Conservation (phyloP, 2,888 invertebrate genomes). For the Lepidochitona cinerea region DNA sequence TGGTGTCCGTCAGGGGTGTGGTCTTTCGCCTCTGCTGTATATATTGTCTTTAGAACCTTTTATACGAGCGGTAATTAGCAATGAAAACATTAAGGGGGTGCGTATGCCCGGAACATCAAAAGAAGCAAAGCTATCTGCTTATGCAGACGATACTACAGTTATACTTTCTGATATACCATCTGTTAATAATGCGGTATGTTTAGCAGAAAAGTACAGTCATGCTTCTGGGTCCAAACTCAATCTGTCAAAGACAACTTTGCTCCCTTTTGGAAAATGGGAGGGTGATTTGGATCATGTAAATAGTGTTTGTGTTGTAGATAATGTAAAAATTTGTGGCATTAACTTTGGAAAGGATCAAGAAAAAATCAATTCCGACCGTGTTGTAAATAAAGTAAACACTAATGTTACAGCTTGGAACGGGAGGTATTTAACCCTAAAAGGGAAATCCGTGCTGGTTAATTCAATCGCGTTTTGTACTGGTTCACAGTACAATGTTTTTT, state of each 20-base stretch:
- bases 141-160: constrained; percentile 19
- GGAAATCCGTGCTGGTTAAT: not conserved
- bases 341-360: not conserved
- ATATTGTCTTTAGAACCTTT: not conserved
- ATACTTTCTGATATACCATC: constrained; percentile 7
- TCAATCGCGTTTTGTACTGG: not conserved
- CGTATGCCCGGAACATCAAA: constrained; percentile 15
- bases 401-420: not conserved
- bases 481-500: not conserved
- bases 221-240: constrained; percentile 30
- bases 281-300: no score
- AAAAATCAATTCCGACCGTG: not conserved
- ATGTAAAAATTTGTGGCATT: not conserved
- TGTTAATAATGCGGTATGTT: not conserved
- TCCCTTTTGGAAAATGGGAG: constrained; percentile 34
- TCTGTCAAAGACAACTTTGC: constrained; percentile 24
- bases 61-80: not conserved
- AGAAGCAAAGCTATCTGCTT: constrained; percentile 13
- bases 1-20: constrained; percentile 5
- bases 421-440: not conserved
- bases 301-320: no score
- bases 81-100: constrained; percentile 15
- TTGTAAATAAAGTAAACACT: not conserved
- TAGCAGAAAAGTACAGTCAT: constrained; percentile 5
- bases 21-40: not conserved